These are phyloP conservation scores for Lepidurus apus DNA, from an alignment of 1,140 invertebrate species.

Conservation along the genomic window DNA sequence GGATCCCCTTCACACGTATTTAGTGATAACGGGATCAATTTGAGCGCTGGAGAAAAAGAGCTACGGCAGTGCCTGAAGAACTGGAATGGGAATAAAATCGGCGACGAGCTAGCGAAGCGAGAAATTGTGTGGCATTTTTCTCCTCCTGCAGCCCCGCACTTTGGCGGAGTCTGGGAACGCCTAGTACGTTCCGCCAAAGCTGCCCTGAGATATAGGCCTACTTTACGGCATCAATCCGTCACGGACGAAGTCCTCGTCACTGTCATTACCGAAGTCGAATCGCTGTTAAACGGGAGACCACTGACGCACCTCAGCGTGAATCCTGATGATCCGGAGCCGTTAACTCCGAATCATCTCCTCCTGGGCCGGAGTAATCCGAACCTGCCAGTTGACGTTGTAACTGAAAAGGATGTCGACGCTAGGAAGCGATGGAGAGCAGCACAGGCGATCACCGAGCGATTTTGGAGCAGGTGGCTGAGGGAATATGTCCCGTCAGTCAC, in stretches of 20 bases:
- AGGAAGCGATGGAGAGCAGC: no score
- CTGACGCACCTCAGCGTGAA: conserved; percentile 30
- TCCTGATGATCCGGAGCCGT: background rate
- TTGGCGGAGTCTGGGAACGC: conserved; percentile 43
- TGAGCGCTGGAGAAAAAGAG: conserved; percentile 38
- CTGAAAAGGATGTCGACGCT: no score
- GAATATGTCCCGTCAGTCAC: no score
- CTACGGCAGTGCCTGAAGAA: conserved; percentile 24
- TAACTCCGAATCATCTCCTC: no score
- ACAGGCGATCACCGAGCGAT: no score
- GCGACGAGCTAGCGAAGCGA: background rate
- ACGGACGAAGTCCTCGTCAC: conserved; percentile 33
- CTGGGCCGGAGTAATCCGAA: no score
- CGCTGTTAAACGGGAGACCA: conserved; percentile 31
- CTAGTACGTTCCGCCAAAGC: conserved; percentile 42
- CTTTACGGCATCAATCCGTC: conserved; percentile 32
- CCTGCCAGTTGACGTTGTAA: no score
- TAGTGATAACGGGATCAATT: conserved; percentile 34
- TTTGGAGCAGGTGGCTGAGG: no score
- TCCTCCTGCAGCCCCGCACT: conserved; percentile 42
- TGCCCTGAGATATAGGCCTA: conserved; percentile 37
- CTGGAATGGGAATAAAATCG: background rate
- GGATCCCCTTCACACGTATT: conserved; percentile 33
- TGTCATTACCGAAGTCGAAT: conserved; percentile 31
- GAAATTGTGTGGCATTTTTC: conserved; percentile 41